Conservation (phyloP, 2,888 invertebrate species). For the Eupithecia tripunctaria region DNA sequence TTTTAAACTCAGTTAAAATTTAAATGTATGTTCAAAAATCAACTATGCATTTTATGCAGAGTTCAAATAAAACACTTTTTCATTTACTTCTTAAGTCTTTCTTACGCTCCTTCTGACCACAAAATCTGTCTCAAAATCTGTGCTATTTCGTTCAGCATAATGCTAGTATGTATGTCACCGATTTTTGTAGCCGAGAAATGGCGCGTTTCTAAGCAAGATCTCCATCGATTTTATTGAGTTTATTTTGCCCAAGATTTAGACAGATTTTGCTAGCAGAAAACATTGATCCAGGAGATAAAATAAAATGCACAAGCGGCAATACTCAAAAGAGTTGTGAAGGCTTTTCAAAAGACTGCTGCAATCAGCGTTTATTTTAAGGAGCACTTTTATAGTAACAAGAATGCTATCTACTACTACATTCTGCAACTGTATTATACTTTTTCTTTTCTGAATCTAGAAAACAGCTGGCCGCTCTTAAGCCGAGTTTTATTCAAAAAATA, state of each 20-base stretch:
- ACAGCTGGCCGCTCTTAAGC: too few relatives aligned
- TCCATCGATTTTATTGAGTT: neutral
- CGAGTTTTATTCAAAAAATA: neutral
- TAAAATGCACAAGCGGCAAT: neutral
- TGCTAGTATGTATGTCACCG: too few relatives aligned
- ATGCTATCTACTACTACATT: too few relatives aligned
- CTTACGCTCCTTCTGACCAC: neutral
- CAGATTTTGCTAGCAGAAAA: neutral
- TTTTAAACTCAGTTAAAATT: neutral
- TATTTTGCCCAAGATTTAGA: neutral
- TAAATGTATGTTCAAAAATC: too few relatives aligned
- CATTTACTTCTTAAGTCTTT: too few relatives aligned
- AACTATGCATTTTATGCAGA: neutral
- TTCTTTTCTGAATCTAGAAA: too few relatives aligned
- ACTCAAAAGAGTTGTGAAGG: neutral
- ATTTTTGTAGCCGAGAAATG: neutral
- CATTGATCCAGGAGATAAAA: neutral
- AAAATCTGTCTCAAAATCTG: too few relatives aligned
- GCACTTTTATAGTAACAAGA: too few relatives aligned
- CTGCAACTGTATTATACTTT: too few relatives aligned
- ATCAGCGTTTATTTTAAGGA: constrained; percentile 1
- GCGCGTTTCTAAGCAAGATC: neutral
- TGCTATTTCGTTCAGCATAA: too few relatives aligned
- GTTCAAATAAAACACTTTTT: neutral
- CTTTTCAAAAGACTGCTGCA: neutral